A percentile compares a stretch with the other conserved stretches of the same genome.
Evolutionary conservation across 2,888 invertebrate species (phyloP).

Genomic region (Drosophila pegasa): DNA sequence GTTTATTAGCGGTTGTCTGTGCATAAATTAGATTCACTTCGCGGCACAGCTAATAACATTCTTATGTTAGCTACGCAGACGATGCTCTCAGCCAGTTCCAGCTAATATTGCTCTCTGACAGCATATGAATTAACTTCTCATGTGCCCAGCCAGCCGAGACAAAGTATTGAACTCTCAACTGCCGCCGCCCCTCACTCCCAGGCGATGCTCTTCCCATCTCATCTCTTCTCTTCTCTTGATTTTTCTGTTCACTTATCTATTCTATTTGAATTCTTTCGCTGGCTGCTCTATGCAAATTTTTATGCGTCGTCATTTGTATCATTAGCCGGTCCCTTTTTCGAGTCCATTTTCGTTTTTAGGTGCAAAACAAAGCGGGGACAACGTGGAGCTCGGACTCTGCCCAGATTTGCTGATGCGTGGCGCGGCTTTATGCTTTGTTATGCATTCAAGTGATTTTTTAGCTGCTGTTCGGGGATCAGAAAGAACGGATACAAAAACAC

Average conservation of each 20-base stretch:
- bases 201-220: neutral
- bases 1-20: conserved; percentile 18
- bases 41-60: conserved; percentile 25
- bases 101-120: conserved; percentile 1
- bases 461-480: conserved; percentile 18
- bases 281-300: conserved; percentile 45
- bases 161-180: conserved; percentile 15
- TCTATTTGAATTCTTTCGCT: conserved; percentile 30
- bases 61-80: neutral
- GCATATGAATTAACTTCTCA: conserved; percentile 14
- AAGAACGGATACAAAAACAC: neutral
- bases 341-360: conserved; percentile 12
- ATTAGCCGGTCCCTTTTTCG: conserved; percentile 48
- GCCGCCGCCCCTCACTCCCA: neutral
- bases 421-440: conserved; percentile 57
- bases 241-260: conserved; percentile 17
- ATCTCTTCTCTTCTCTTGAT: too few relatives aligned
- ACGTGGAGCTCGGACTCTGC: conserved; percentile 24
- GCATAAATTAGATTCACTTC: conserved; percentile 33
- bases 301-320: conserved; percentile 56
- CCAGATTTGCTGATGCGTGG: conserved; percentile 44
- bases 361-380: conserved; percentile 26
- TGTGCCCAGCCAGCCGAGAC: conserved; percentile 22
- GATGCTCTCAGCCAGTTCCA: too few relatives aligned
- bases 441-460: conserved; percentile 55